Evolutionary conservation across 2,888 invertebrate species (phyloP).

Genomic region (Spodoptera exigua): DNA sequence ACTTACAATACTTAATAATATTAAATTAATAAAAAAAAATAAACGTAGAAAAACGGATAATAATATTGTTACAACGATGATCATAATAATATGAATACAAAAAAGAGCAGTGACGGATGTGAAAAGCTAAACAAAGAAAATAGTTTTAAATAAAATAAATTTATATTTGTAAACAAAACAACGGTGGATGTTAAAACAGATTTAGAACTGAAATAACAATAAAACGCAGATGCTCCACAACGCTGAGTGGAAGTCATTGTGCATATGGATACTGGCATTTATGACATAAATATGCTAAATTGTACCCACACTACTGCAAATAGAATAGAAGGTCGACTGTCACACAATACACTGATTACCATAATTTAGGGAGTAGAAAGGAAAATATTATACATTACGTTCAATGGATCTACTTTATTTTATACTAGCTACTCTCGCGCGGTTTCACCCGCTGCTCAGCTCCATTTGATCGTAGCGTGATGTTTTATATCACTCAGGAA

Average conservation of each 20-base stretch:
- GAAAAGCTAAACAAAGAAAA: not conserved
- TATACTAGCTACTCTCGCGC: too few relatives aligned
- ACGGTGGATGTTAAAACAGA: constrained; percentile 1
- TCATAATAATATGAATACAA: too few relatives aligned
- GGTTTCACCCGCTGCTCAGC: too few relatives aligned
- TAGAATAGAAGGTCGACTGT: not conserved
- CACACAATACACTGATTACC: constrained; percentile 1
- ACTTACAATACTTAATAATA: not conserved
- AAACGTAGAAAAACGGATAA: not conserved
- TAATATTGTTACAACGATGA: too few relatives aligned
- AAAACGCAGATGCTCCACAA: constrained; percentile 22
- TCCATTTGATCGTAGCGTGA: too few relatives aligned
- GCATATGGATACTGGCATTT: constrained; percentile 6
- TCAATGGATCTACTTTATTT: not conserved
- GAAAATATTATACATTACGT: too few relatives aligned
- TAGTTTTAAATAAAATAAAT: not conserved
- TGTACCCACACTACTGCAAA: not conserved
- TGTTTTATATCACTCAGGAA: too few relatives aligned
- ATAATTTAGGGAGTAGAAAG: too few relatives aligned
- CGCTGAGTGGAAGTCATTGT: constrained; percentile 4
- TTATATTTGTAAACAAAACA: not conserved
- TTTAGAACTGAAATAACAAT: constrained; percentile 4
- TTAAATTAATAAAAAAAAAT: not conserved
- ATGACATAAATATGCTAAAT: constrained; percentile 32
- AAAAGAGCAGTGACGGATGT: constrained; percentile 18